A percentile compares a stretch with the other conserved stretches of the same genome.
phyloP scores from a whole-genome alignment of 2,113 vertebrate species.

The Calyptomena viridis region DNA sequence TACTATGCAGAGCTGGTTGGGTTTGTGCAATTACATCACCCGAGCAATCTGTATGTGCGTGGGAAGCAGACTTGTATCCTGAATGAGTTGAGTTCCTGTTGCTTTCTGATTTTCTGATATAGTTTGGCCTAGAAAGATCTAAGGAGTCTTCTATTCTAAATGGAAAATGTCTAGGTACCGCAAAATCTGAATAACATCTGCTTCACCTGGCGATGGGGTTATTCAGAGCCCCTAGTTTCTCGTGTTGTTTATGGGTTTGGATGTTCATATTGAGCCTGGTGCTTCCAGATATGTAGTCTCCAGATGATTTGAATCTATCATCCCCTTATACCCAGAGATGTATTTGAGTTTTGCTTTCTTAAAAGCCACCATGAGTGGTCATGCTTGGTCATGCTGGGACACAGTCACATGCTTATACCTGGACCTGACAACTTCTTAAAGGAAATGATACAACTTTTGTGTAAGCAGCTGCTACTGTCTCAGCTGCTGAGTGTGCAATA shows the following conservation, averaged over 20 bases:
- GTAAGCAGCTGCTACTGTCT: not conserved
- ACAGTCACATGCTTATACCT: not conserved
- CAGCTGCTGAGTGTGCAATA: not conserved
- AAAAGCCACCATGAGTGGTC: not conserved
- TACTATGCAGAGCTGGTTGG: not conserved
- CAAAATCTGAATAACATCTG: not conserved
- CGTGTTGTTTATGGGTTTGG: not conserved
- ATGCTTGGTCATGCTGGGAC: not conserved
- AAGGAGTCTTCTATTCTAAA: not conserved
- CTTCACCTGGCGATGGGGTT: not conserved
- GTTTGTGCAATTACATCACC: rapidly evolving
- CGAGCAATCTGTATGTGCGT: rapidly evolving
- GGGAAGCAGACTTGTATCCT: not conserved
- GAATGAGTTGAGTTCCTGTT: not conserved
- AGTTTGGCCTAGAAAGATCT: not conserved
- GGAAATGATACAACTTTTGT: not conserved
- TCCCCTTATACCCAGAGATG: rapidly evolving
- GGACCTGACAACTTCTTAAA: not conserved
- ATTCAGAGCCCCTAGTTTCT: not conserved
- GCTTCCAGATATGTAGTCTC: not conserved
- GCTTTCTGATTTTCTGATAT: not conserved
- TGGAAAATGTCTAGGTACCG: not conserved
- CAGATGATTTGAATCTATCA: not conserved
- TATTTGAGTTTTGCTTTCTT: not conserved
- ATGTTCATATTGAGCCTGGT: not conserved